Base-by-base conservation (phyloP, 2,113 vertebrate species). In the Aphyosemion australe region DNA sequence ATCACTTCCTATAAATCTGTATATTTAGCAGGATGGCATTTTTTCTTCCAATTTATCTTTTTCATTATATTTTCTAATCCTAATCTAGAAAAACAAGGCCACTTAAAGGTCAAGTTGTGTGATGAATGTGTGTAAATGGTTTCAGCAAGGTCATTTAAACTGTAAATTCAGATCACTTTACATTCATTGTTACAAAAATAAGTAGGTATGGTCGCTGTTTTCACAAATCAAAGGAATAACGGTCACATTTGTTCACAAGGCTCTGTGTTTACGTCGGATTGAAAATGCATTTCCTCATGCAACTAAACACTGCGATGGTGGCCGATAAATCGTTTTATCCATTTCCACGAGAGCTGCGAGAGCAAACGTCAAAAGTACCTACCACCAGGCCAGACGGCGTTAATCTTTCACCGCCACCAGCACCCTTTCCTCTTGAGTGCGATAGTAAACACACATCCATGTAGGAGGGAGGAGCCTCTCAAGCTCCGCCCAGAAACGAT, bases 391-490 rank as follows among this genome's bases (percentile, higher is more conserved):
- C 18, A 8, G 12, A 10, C 9, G 5, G 15, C 20, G 51, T 8
- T 34, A 57, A 34, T 55, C 31, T 42, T 20, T 43, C 31, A 16
- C 50, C 32, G 19, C 16, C 14, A 18, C 5, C 26, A 34, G 21
- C 53, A 0, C 20, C 63, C 19, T 13, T 11, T 20, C 46, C 60
- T 26, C 37, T 51, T 18, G 12, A 7, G 39, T 6, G 10, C 0
- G 14, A 48, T 34, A 34, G 79, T 84, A 83, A 84, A 85, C 80
- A 76, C 80, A 76, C 71, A 34, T 53, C 54, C 0, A 1, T 6
- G 31, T 16, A 21, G 6, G 10, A 42, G 45, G 18, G 21, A 14
- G 5, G 14, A 26, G 26, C 26, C 26, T 0, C 13, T 56, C 9
- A 56, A 5, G 67, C 83, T 56, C 70, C 78, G 19, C 80, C 80